These are phyloP conservation scores for Thera obeliscata DNA, from an alignment of 2,888 invertebrate species.

Conservation along the genomic window DNA sequence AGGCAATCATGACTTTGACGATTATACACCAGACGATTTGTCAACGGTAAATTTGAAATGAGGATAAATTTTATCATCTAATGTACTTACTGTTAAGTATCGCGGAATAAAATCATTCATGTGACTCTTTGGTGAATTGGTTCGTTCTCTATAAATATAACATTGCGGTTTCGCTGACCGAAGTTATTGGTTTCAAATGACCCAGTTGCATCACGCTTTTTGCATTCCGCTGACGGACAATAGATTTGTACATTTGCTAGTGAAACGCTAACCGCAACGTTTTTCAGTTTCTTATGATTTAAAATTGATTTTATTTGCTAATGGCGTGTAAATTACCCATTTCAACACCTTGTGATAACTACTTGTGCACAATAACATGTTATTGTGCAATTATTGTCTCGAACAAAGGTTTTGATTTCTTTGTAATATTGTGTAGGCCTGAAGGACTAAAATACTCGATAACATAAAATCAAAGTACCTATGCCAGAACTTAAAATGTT, in stretches of 20 bases:
- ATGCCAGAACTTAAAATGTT: background rate
- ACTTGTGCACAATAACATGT: background rate
- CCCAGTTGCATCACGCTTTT: slow-evolving; percentile 73
- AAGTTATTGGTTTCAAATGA: slow-evolving; percentile 76
- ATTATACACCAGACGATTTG: background rate
- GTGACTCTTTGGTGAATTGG: background rate
- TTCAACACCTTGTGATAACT: slow-evolving; percentile 1
- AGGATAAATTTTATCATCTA: slow-evolving; percentile 8
- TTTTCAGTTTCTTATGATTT: slow-evolving; percentile 33
- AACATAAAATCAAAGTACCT: background rate
- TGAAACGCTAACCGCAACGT: slow-evolving; percentile 54
- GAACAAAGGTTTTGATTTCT: background rate
- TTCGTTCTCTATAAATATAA: slow-evolving; percentile 63
- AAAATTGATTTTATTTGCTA: slow-evolving; percentile 21
- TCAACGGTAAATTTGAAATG: slow-evolving; percentile 13
- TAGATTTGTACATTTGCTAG: slow-evolving; percentile 61
- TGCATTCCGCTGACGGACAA: slow-evolving; percentile 73
- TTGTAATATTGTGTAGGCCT: background rate
- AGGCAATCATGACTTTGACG: background rate
- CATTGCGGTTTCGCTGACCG: slow-evolving; percentile 69
- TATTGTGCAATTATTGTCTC: slow-evolving; percentile 9
- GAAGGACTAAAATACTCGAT: background rate
- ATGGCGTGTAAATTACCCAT: slow-evolving; percentile 24
- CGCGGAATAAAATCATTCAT: slow-evolving; percentile 26
- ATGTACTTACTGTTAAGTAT: background rate